Base-by-base conservation (phyloP, 1,140 invertebrate genomes). In the Kradibia gibbosae region DNA sequence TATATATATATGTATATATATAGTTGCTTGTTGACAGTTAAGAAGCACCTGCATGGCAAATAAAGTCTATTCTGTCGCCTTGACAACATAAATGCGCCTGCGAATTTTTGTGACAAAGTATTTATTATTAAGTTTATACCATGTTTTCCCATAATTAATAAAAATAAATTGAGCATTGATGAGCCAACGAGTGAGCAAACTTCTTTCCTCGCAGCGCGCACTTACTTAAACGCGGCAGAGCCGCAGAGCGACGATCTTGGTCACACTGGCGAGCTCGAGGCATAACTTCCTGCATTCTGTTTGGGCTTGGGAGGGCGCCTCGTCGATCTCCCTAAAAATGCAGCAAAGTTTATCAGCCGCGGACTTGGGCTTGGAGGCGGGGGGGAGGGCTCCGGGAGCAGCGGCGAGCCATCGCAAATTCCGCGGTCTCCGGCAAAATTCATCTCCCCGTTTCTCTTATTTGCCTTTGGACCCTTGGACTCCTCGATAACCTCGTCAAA, bases 311-410 rank as follows among this genome's bases (percentile, higher is more conserved):
- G 39, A 3, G 82, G 34, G 5, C 62, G 36, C 36, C 80, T 84
- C 82, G 86, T 85, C 83, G 83, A 79, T 85, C 20, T 20, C n/a
- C 87, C 86, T 85, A 90, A 90, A 90, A 91, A 90, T 89, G 86
- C 88, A 89, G 89, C 88, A 90, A 90, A 90, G 88, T 90, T 90
- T 65, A 36, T 65, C 31, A 36, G 8, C 8, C 17, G 8, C 8
- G 45, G 7, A 10, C 8, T 7, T 48, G 8, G 45, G 45, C 17
- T 17, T 7, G 45, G 7, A 20, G 50, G 15, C 22, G 60, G 81
- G 84, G 84, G 88, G 85, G 53, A 85, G 36, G 1, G 60, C 25
- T 10, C 1, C 15, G 17, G 60, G 36, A 7, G n/a, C 48, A 25
- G 45, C 31, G 36, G 50, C 53, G 15, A 36, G 3, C 34, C 72